Conservation (phyloP, 1,140 invertebrate species). For the Lucilia sericata region DNA sequence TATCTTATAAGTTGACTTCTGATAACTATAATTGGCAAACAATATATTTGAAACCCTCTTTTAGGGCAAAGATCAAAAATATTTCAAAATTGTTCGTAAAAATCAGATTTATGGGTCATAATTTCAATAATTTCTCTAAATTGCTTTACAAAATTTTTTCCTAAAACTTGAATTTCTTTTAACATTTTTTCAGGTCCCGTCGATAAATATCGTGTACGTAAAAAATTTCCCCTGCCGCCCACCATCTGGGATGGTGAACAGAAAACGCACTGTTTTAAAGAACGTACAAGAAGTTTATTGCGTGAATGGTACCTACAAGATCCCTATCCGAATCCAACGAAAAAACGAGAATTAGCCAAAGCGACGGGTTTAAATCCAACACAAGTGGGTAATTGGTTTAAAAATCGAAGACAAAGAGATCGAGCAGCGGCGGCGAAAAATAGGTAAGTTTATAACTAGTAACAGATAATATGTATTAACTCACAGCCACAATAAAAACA, state of each 20-base stretch:
- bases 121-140: too few relatives aligned
- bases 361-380: conserved; percentile 98
- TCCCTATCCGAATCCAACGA: conserved; percentile 98
- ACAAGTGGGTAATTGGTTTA: conserved; percentile 99
- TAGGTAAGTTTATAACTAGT: conserved; percentile 80
- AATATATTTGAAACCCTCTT: too few relatives aligned
- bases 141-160: too few relatives aligned
- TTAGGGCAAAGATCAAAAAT: too few relatives aligned
- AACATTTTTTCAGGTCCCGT: conserved; percentile 81
- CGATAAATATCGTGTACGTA: conserved; percentile 98
- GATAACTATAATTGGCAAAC: too few relatives aligned
- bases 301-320: conserved; percentile 99
- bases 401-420: conserved; percentile 97
- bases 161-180: conserved; percentile 14
- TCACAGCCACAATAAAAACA: background rate
- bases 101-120: too few relatives aligned
- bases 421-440: conserved; percentile 99
- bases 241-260: conserved; percentile 99
- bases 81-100: too few relatives aligned
- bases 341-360: conserved; percentile 96
- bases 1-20: too few relatives aligned
- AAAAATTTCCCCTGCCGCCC: conserved; percentile 98
- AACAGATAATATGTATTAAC: background rate
- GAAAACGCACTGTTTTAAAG: conserved; percentile 99
- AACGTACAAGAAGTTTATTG: conserved; percentile 92